Evolutionary conservation across 2,113 vertebrate genomes (phyloP), one percentile per base, ranked within the genome.

Genomic region (Odontophorus gujanensis): DNA sequence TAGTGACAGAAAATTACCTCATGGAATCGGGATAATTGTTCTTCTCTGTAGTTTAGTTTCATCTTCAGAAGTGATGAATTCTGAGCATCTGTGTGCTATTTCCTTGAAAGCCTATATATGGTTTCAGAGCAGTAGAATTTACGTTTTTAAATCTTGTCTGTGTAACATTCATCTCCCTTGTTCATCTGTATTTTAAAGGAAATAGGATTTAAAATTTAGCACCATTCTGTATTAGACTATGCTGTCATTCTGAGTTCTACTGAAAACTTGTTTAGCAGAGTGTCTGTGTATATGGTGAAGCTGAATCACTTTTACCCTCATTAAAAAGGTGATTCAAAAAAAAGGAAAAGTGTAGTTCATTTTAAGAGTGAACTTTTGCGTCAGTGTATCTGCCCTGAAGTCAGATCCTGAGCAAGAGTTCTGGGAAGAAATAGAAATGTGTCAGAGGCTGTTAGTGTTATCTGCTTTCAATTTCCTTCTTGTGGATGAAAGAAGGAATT

Each of bases 241-340:
- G 19, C 19, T 83, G 68, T 90, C 55, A 53, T 69, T 47, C 65
- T 57, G 45, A 57, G 55, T 83, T 78, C 42, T 1, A 0, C 58
- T 84, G 59, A 36, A 86, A 86, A 45, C 50, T 55, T 90, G 2
- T 77, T 89, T 85, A 91, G 47, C 19, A 16, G 25, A 28, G 3
- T 94, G 48, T 78, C 89, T 32, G 24, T 32, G 7, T 79, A 2
- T 81, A 21, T 73, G 43, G 77, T 84, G 61, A 76, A 51, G 75
- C 69, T 89, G 77, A 92, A 71, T 91, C 81, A 76, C 90, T 86
- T 93, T 74, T 58, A 47, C 26, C 58, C 42, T 93, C 40, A 55
- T 66, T 81, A 34, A 84, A 93, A 96, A 94, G 61, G 17, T 78
- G 53, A 20, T 63, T 40, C 42, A 83, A 32, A 74, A 82, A 53